Base-by-base conservation (phyloP, 2,888 invertebrate genomes). In the Drosophila maculinotata region DNA sequence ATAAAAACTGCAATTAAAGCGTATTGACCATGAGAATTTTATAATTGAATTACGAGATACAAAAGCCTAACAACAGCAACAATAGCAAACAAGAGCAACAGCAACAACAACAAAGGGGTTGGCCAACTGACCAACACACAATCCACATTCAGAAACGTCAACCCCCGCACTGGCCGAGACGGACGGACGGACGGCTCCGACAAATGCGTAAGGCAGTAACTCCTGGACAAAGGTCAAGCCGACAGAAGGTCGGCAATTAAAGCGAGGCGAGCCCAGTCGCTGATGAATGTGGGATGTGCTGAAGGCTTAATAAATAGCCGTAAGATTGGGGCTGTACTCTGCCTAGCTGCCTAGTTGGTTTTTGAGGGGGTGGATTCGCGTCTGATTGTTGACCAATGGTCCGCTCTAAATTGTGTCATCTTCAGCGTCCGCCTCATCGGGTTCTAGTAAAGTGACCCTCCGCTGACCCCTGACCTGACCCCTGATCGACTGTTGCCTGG, bases 11-110 rank as follows among this genome's bases (percentile, higher is more conserved):
- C 86, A 85, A 84, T 84, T 85, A 84, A 87, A 79, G 79, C 80
- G 86, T 82, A 86, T 85, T 87, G 87, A 84, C 87, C 84, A 74
- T 85, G 77, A 75, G 70, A 68, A 76, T 70, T 85, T 87, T 80
- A 82, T 87, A 85, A 87, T 84, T 87, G 83, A 87, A 84, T 87
- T 72, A 82, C 83, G 49, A 52, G 53, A 8, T 39, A 39, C 30
- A 33, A 56, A 12, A 35, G 49, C 28, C 10, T 30, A 59, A 60
- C 56, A 59, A 3, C 35, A 26, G 26, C 54, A 59, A 60, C 45
- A n/a, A n/a, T n/a, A n/a, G n/a, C n/a, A n/a, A 54, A 9, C 20
- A 26, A 15, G 36, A 17, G 7, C 28, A 45, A 23, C 26, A 49
- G 25, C 10, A 35, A 15, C 15, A 44, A 12, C 62, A 42, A 53